Evolutionary conservation across 2,113 vertebrate species (phyloP).

Genomic region (Lonchura striata): DNA sequence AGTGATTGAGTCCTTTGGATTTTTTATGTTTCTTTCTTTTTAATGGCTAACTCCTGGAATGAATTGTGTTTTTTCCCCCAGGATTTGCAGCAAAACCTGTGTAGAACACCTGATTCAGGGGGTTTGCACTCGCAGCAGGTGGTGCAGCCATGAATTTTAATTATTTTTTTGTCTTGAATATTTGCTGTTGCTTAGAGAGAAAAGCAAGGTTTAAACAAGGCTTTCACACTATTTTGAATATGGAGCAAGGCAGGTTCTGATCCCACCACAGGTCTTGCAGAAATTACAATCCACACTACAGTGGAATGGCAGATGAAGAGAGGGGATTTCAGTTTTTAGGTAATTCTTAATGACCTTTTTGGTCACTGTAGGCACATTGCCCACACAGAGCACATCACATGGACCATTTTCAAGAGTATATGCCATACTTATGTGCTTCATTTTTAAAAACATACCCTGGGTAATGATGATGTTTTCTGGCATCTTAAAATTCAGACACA

Average conservation of each 20-base stretch:
- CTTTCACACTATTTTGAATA: neutral
- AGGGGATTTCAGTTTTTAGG: neutral
- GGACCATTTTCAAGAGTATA: neutral
- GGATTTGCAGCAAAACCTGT: neutral
- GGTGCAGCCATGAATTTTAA: neutral
- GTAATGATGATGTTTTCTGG: neutral
- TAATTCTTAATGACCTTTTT: neutral
- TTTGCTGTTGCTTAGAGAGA: neutral
- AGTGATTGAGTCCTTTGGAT: neutral
- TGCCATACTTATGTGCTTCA: accelerated
- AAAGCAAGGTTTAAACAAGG: neutral
- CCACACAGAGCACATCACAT: neutral
- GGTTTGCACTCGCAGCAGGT: neutral
- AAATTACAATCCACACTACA: neutral
- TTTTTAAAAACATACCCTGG: neutral
- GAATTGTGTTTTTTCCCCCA: accelerated
- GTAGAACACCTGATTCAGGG: neutral
- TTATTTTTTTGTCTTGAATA: neutral
- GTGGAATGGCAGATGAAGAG: neutral
- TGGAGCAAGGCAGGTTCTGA: neutral
- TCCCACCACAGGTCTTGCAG: neutral
- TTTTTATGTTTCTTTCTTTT: neutral
- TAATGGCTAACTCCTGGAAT: neutral
- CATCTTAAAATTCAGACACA: neutral
- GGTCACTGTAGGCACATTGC: neutral